Evolutionary conservation across 2,797 vertebrate species (phyloP), one percentile per base, ranked within the genome.

Genomic region (Arvicola amphibius): DNA sequence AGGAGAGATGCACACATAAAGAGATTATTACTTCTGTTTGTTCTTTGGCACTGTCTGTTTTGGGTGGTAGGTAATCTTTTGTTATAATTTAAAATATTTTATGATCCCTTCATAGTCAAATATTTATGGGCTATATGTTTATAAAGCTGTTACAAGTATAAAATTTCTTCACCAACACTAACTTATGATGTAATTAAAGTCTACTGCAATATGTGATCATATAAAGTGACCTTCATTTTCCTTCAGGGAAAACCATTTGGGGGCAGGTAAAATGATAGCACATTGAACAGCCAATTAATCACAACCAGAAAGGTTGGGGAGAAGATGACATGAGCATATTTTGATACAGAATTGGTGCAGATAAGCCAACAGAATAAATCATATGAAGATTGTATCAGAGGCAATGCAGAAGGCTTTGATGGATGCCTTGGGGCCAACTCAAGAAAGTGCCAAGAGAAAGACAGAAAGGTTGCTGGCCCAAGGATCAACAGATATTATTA

Each of bases 41-140:
- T 71, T 90, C 4, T 71, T 83, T 86, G 37, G 21, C 14, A 78
- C 6, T 88, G 40, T 71, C 6, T 88, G 40, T 76, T 94, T 84
- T 43, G 34, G 13, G 23, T 56, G 13, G 88, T 74, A 85, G 37
- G 25, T 77, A 87, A 89, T 88, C 7, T 51, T 83, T 89, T 90
- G 25, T 48, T 87, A 51, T 40, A 92, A n/a, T 92, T 88, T 61
- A 88, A 73, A 92, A 53, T 87, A 61, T 29, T 84, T 81, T n/a
- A 40, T 78, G 29, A 29, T 77, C 25, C 32, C 80, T 79, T 89
- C 37, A 29, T 92, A 40, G 81, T 48, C 32, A 85, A 48, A 25
- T 19, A 65, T 65, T 78, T 84, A 63, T 59, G 71, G 12, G 16
- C 6, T 88, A 63, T 61, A 29, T 53, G 8, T 32, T 0, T 96